Evolutionary conservation across 2,888 invertebrate genomes (phyloP).

Genomic region (Tachina lurida): DNA sequence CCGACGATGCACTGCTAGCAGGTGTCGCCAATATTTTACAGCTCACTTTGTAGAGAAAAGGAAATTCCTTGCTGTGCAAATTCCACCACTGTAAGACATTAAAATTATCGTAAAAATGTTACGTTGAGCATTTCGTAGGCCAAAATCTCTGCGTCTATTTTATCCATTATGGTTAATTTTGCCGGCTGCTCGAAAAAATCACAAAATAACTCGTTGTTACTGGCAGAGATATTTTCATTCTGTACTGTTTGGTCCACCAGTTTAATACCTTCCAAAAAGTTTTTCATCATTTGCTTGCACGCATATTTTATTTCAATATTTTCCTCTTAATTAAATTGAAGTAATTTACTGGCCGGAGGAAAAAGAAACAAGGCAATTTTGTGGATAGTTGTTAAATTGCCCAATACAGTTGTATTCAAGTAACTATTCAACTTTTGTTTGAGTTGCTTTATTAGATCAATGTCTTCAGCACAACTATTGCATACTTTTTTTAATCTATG

Average conservation of each 20-base stretch:
- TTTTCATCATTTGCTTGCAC: too few relatives aligned
- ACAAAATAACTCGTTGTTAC: too few relatives aligned
- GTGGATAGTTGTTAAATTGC: constrained; percentile 48
- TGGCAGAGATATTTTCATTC: too few relatives aligned
- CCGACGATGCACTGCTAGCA: background rate
- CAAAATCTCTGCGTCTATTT: too few relatives aligned
- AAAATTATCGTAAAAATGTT: background rate
- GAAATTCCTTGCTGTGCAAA: background rate
- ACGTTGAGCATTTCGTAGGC: constrained; percentile 8
- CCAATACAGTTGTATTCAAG: constrained; percentile 47
- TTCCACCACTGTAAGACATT: background rate
- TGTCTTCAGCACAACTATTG: background rate
- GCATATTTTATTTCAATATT: constrained; percentile 5
- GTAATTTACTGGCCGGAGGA: constrained; percentile 67
- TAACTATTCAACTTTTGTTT: constrained; percentile 24
- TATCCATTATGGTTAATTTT: too few relatives aligned
- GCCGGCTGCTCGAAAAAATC: too few relatives aligned
- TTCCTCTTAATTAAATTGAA: constrained; percentile 57
- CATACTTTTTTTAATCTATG: constrained; percentile 43
- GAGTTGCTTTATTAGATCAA: constrained; percentile 1
- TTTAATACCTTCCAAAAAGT: too few relatives aligned
- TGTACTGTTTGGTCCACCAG: too few relatives aligned
- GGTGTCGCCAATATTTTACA: background rate
- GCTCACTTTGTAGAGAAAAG: background rate
- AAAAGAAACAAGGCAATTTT: constrained; percentile 71